Percentiles rank a stretch among this genome's conserved stretches.
These are phyloP conservation scores for Amphiura filiformis DNA, from an alignment of 35 echinoderm and acorn worm species.

Conservation along the genomic window DNA sequence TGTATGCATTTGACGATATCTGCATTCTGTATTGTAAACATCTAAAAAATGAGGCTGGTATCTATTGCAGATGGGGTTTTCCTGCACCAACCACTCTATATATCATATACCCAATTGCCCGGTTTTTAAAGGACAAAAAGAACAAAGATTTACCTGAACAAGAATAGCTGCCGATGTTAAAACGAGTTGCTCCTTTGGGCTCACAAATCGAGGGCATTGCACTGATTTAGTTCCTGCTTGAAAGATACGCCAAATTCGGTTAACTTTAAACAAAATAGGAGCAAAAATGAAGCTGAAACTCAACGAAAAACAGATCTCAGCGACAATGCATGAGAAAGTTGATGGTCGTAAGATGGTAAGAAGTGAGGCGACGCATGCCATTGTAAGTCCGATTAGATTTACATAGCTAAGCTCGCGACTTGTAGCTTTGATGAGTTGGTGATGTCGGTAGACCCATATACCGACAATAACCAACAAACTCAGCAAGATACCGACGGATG, in stretches of 20 bases:
- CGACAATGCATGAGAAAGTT: background rate
- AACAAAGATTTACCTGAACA: background rate
- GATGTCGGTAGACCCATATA: slow-evolving; percentile 5
- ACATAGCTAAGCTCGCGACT: slow-evolving; percentile 44
- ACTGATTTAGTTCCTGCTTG: background rate
- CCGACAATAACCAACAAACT: background rate
- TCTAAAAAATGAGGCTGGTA: no score
- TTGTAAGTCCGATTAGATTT: slow-evolving; percentile 6
- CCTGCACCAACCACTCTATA: no score
- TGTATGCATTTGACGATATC: no score
- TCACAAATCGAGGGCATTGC: background rate
- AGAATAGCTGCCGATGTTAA: background rate
- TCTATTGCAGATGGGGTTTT: no score
- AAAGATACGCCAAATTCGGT: background rate
- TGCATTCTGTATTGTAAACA: no score
- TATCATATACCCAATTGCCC: no score
- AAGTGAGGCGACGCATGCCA: background rate
- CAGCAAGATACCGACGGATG: background rate
- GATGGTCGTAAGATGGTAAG: background rate
- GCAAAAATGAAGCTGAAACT: background rate
- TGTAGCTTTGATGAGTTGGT: slow-evolving; percentile 27
- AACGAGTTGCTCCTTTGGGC: background rate
- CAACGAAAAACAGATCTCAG: background rate
- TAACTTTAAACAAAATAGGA: background rate
- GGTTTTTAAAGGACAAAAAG: no score